Evolutionary conservation across 2,888 invertebrate genomes (phyloP).

Genomic region (Sinodicranocentrus sp.): DNA sequence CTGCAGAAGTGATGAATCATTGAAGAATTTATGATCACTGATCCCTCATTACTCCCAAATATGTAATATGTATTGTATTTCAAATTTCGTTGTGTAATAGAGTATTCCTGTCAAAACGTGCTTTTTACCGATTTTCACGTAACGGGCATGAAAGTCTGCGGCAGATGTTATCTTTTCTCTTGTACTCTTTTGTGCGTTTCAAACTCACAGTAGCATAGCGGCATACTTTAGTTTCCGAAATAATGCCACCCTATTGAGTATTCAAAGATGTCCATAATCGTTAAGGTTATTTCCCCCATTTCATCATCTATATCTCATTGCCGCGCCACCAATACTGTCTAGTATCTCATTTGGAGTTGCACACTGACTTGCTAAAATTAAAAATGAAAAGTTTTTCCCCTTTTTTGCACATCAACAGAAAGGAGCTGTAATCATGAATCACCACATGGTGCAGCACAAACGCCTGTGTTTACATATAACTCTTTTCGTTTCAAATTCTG

Average conservation of each 20-base stretch:
- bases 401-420: neutral
- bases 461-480: neutral
- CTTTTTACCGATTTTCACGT: no score
- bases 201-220: no score
- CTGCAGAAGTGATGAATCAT: no score
- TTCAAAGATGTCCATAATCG: neutral
- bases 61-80: no score
- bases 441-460: neutral
- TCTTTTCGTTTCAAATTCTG: neutral
- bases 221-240: neutral
- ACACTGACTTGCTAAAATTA: neutral
- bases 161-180: neutral
- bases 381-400: neutral
- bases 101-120: no score
- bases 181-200: neutral
- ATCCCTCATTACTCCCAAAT: no score
- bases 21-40: no score
- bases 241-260: neutral
- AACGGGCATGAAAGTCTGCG: neutral
- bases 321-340: neutral
- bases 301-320: neutral
- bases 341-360: neutral
- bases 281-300: slow-evolving; percentile 7
- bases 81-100: no score
- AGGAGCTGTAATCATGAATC: neutral